Conservation (phyloP, 2,888 invertebrate species). For the Eristalinus aeneus region DNA sequence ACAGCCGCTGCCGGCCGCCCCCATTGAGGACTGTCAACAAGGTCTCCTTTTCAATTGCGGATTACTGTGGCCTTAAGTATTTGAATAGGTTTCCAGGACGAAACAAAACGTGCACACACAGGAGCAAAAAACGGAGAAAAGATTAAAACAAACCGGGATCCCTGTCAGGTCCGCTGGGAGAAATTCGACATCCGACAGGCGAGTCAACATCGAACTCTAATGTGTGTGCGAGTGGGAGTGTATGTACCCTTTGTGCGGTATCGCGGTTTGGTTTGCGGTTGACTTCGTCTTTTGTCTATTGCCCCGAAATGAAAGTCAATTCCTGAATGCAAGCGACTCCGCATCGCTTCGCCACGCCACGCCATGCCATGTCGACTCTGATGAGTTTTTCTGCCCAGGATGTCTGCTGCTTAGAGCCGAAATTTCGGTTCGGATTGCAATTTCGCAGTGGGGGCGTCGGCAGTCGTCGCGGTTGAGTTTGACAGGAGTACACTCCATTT, state of each 20-base stretch:
- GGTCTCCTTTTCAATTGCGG: slow-evolving; percentile 57
- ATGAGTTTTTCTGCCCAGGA: slow-evolving; percentile 60
- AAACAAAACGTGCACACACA: slow-evolving; percentile 5
- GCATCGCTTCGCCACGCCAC: neutral
- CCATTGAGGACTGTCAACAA: slow-evolving; percentile 46
- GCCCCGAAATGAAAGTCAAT: slow-evolving; percentile 61
- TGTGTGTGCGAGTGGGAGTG: slow-evolving; percentile 1
- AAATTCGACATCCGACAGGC: slow-evolving; percentile 43
- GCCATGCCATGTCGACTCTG: slow-evolving; percentile 18
- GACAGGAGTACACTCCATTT: slow-evolving; percentile 22
- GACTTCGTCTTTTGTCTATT: slow-evolving; percentile 65
- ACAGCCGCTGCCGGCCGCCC: neutral
- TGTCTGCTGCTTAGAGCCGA: slow-evolving; percentile 48
- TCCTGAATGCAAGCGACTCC: slow-evolving; percentile 38
- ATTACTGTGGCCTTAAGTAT: slow-evolving; percentile 69
- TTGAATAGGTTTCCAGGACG: slow-evolving; percentile 66
- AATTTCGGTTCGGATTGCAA: slow-evolving; percentile 56
- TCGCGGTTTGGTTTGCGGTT: slow-evolving; percentile 69
- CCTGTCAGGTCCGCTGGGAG: slow-evolving; percentile 41
- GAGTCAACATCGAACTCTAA: slow-evolving; percentile 61
- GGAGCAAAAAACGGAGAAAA: slow-evolving; percentile 16
- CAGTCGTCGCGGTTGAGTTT: slow-evolving; percentile 31
- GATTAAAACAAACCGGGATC: slow-evolving; percentile 62
- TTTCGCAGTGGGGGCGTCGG: slow-evolving; percentile 30
- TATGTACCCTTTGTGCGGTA: slow-evolving; percentile 56